Conservation (phyloP, 2,888 invertebrate species). For the Coenonympha arcania region DNA sequence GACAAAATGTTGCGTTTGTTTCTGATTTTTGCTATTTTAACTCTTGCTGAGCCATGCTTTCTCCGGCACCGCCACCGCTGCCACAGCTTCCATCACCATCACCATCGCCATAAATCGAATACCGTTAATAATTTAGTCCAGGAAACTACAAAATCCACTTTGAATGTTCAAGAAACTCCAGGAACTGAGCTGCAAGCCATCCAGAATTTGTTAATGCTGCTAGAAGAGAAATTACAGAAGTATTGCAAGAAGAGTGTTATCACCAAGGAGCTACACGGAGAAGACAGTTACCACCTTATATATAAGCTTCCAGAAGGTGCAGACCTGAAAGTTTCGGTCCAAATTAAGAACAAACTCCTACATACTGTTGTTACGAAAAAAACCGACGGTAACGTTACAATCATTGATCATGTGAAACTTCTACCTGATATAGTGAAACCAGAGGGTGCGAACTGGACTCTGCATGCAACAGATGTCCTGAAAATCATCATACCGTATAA, state of each 20-base stretch:
- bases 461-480: not conserved
- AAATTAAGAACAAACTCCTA: not conserved
- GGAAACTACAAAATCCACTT: too few species aligned
- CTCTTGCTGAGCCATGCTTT: not conserved
- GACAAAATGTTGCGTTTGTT: not conserved
- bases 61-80: not conserved
- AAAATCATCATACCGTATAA: conserved; percentile 5
- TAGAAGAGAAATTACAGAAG: not conserved
- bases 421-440: conserved; percentile 5
- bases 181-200: not conserved
- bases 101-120: too few species aligned
- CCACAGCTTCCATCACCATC: too few species aligned
- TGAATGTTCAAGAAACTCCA: too few species aligned
- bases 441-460: not conserved
- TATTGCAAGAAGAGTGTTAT: not conserved
- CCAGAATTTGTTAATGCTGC: too few species aligned
- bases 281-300: not conserved
- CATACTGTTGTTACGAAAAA: not conserved
- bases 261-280: not conserved
- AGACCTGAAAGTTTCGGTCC: not conserved
- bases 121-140: too few species aligned
- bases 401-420: conserved; percentile 1
- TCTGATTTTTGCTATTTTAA: not conserved
- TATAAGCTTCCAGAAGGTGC: not conserved
- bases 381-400: not conserved